phyloP scores from a whole-genome alignment of 2,888 invertebrate species.

The Oxyteleia sp. region DNA sequence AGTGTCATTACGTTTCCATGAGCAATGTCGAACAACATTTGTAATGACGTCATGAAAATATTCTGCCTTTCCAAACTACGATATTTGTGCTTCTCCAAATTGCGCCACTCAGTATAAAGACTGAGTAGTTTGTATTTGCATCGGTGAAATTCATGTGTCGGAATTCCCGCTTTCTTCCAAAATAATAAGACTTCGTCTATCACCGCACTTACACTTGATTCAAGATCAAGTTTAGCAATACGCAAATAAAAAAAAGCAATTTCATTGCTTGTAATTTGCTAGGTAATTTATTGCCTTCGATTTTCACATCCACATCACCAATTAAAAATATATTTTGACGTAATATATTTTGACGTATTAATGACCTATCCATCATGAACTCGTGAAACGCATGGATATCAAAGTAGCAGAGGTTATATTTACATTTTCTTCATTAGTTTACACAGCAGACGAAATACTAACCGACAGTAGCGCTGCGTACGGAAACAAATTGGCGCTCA shows the following conservation, averaged over 20 bases:
- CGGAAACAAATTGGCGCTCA: not conserved
- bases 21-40: conserved; percentile 69
- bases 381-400: not conserved
- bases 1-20: conserved; percentile 60
- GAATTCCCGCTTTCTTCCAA: conserved; percentile 29
- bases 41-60: conserved; percentile 50
- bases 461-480: conserved; percentile 1
- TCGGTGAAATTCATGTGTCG: conserved; percentile 16
- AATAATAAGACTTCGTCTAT: conserved; percentile 19
- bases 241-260: conserved; percentile 23
- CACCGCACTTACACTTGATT: conserved; percentile 11
- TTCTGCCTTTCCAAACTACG: conserved; percentile 53
- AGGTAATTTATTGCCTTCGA: not conserved
- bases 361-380: not conserved
- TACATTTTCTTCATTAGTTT: too few species aligned
- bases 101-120: conserved; percentile 18
- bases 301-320: conserved; percentile 3
- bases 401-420: too few species aligned
- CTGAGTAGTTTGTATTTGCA: conserved; percentile 25
- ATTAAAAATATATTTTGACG: conserved; percentile 1
- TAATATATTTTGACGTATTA: not conserved
- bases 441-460: conserved; percentile 4
- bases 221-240: not conserved
- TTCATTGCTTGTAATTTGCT: not conserved
- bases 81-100: conserved; percentile 12